phyloP scores from a whole-genome alignment of 37 sponge, comb jelly and placozoan species.

The Eunapius fragilis region DNA sequence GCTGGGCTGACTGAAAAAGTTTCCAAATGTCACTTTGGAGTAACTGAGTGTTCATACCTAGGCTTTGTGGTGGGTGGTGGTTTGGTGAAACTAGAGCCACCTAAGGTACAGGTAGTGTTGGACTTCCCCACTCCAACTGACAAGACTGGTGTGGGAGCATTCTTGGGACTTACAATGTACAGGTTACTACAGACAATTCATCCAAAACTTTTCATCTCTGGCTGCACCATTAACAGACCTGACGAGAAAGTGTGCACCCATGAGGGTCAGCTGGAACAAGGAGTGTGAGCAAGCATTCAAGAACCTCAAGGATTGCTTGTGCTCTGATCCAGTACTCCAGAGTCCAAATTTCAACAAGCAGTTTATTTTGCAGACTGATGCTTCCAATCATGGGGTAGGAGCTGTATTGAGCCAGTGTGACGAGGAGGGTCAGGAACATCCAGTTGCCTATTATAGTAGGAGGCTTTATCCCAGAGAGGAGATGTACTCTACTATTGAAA shows the following conservation, averaged over 20 bases:
- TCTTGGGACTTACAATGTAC: constrained; percentile 47
- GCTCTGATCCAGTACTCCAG: constrained; percentile 18
- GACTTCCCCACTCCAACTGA: constrained; percentile 26
- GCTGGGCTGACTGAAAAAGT: constrained; percentile 60
- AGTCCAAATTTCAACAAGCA: constrained; percentile 17
- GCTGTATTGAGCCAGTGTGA: constrained; percentile 49
- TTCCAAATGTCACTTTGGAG: constrained; percentile 63
- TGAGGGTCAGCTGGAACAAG: constrained; percentile 14
- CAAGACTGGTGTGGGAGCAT: constrained; percentile 55
- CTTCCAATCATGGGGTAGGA: constrained; percentile 48
- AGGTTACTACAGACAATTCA: constrained; percentile 47
- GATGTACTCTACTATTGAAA: constrained; percentile 32
- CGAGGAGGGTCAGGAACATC: constrained; percentile 32
- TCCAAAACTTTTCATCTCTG: constrained; percentile 18
- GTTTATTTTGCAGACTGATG: constrained; percentile 58
- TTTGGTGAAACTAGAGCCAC: constrained; percentile 29
- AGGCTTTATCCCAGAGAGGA: constrained; percentile 37
- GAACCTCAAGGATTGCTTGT: constrained; percentile 22
- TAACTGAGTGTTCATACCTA: constrained; percentile 40
- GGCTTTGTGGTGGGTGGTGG: constrained; percentile 57
- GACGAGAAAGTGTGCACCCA: constrained; percentile 27
- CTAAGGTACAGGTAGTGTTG: constrained; percentile 48
- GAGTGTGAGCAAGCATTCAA: constrained; percentile 49
- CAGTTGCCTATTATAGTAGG: constrained; percentile 36
- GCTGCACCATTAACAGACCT: constrained; percentile 39